Conservation (phyloP, 2,113 vertebrate genomes). For the Furnarius figulus region DNA sequence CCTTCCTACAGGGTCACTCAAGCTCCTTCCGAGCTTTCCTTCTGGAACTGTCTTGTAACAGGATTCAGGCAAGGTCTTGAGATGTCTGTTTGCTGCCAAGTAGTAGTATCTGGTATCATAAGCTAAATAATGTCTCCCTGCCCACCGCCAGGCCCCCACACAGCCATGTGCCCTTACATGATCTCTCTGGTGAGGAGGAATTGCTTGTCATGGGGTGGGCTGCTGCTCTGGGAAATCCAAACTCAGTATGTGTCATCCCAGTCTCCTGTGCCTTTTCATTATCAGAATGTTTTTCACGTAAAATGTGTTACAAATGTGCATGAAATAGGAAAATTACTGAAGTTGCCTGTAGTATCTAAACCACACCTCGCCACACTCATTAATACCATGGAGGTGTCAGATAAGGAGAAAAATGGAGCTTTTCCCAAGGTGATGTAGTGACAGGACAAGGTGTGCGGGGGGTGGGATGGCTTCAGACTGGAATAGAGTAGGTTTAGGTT, state of each 20-base stretch:
- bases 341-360: not conserved
- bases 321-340: not conserved
- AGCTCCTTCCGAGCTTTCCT: not conserved
- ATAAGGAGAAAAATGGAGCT: not conserved
- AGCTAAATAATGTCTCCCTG: not conserved
- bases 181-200: not conserved
- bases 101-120: not conserved
- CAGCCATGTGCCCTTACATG: not conserved
- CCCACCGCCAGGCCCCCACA: not conserved
- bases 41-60: not conserved
- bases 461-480: not conserved
- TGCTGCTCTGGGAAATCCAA: not conserved
- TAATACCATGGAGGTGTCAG: not conserved
- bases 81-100: not conserved
- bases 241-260: not conserved
- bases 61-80: not conserved
- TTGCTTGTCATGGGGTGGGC: not conserved
- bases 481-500: not conserved
- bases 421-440: not conserved
- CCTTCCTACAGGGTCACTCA: not conserved
- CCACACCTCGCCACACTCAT: not conserved
- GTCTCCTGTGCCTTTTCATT: not conserved
- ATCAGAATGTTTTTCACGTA: not conserved
- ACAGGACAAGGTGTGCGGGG: no score
- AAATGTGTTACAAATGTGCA: not conserved